Evolutionary conservation across 2,113 vertebrate species (phyloP), one percentile per base, ranked within the genome.

Genomic region (Leptocoma aspasia): DNA sequence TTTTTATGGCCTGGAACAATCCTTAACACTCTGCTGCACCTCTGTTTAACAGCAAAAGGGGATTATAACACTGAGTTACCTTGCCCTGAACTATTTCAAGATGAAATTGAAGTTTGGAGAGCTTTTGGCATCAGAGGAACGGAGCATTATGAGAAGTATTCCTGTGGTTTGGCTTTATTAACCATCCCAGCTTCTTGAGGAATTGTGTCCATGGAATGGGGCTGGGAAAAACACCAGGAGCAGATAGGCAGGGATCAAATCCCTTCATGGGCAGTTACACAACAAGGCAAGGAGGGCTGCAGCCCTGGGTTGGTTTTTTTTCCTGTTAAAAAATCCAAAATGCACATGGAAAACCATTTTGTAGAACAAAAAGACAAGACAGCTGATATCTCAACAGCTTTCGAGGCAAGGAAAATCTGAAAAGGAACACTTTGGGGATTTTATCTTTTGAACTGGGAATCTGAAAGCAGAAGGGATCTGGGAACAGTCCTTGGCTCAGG

Each of bases 121-220:
- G 56, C 16, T 86, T 87, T 82, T 87, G 66, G 70, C 78, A 66
- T 57, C 33, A 24, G 77, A 75, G 83, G 49, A 42, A 27, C 0
- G 3, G 39, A 86, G 69, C 52, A 71, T 68, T 81, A 24, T 7
- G 52, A 63, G 78, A 54, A 27, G 12, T 82, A 12, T 87, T 90
- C 66, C 71, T 91, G 94, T 63, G 85, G 63, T 85, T 92, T 92
- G 90, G 47, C 63, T 86, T 92, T 37, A n/a, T 77, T 57, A n/a
- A 44, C 7, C 5, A 76, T 12, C 31, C 5, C 17, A 72, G 39
- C 61, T 95, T 37, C 45, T 20, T 19, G 73, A 79, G 89, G 78
- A 52, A 19, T 47, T 23, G 11, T 16, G 5, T 35, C 90, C 59
- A 57, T 73, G 91, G 85, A 57, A 77, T 61, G 78, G 52, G 78